These are phyloP conservation scores for Syngnathus scovelli DNA, from an alignment of 2,113 vertebrate genomes.

Conservation along the genomic window DNA sequence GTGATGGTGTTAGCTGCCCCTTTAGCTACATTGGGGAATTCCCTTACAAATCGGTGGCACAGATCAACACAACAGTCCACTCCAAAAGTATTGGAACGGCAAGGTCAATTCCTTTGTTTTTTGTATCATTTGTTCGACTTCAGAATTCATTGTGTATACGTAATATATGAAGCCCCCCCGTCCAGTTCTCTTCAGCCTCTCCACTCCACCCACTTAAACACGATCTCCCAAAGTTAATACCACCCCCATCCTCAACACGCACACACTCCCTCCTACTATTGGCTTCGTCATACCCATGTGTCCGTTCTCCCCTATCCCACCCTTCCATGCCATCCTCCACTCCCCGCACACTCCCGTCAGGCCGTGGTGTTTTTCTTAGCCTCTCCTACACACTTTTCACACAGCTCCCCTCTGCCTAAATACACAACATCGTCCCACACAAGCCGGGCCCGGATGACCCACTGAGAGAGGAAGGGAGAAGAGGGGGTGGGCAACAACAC, in stretches of 20 bases:
- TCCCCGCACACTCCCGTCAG: constrained; percentile 62
- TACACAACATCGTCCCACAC: constrained; percentile 64
- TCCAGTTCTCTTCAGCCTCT: constrained; percentile 19
- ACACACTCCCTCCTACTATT: constrained; percentile 51
- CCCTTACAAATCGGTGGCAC: neutral
- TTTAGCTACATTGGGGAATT: neutral
- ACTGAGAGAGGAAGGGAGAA: constrained; percentile 60
- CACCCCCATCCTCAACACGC: constrained; percentile 49
- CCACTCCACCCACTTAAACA: constrained; percentile 68
- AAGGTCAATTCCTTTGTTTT: no score
- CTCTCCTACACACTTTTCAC: constrained; percentile 81
- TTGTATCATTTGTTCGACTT: no score
- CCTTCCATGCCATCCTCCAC: constrained; percentile 51
- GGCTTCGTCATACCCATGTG: constrained; percentile 50
- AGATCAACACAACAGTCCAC: no score
- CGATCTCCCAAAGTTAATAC: constrained; percentile 63
- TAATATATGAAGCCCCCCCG: neutral
- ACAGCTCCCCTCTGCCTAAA: constrained; percentile 65
- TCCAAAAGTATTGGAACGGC: no score
- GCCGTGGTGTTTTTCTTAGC: constrained; percentile 73
- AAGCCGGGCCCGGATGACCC: constrained; percentile 63
- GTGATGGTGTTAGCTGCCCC: no score
- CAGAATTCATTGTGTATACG: no score
- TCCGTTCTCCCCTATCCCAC: constrained; percentile 35
- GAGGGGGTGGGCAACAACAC: constrained; percentile 46